Percentiles rank a stretch among this genome's conserved stretches.
Evolutionary conservation across 2,888 invertebrate genomes (phyloP).

Genomic region (Pyrgus malvae): DNA sequence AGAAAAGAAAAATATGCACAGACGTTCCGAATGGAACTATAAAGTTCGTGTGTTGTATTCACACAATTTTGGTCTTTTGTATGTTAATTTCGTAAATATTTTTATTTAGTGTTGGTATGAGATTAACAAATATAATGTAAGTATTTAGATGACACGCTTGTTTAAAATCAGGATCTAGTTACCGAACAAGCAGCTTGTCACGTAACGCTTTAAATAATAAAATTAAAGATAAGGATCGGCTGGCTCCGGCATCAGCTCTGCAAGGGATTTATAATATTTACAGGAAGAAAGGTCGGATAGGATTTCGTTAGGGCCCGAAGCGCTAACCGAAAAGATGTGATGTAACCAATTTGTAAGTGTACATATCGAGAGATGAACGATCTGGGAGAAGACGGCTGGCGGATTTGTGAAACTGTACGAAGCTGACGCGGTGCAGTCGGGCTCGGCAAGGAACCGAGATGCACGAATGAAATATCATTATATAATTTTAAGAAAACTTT

Average conservation of each 20-base stretch:
- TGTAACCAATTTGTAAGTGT: slow-evolving; percentile 38
- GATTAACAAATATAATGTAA: slow-evolving; percentile 10
- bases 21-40: no score
- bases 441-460: slow-evolving; percentile 32
- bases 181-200: slow-evolving; percentile 19
- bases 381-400: slow-evolving; percentile 24
- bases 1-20: neutral
- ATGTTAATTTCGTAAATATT: neutral
- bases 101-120: slow-evolving; percentile 8
- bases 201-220: slow-evolving; percentile 16
- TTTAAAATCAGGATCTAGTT: slow-evolving; percentile 16
- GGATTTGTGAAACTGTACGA: neutral
- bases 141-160: slow-evolving; percentile 20
- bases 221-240: slow-evolving; percentile 2
- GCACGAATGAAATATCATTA: slow-evolving; percentile 47
- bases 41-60: neutral
- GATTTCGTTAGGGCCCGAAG: neutral
- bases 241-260: slow-evolving; percentile 7
- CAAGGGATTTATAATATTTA: slow-evolving; percentile 10
- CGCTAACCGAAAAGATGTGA: neutral
- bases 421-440: neutral
- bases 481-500: slow-evolving; percentile 50
- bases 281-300: neutral
- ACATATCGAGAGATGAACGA: slow-evolving; percentile 47
- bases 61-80: slow-evolving; percentile 12